These are phyloP conservation scores for Boloria selene DNA, from an alignment of 2,888 invertebrate species.

Conservation along the genomic window DNA sequence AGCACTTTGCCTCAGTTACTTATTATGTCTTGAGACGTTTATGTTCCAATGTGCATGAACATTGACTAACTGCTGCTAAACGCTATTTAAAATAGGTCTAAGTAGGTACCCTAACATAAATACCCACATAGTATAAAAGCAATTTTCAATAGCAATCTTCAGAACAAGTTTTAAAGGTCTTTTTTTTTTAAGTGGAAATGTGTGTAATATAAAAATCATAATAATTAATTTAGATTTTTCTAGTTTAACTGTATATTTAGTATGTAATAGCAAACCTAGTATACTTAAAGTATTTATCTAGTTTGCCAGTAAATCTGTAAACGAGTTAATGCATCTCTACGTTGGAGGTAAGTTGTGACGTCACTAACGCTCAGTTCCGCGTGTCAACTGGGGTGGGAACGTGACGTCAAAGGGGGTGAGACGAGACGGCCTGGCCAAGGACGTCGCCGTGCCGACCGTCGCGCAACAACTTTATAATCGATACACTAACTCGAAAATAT, in stretches of 20 bases:
- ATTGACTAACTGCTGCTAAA: background rate
- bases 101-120: too few species aligned
- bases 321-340: conserved; percentile 47
- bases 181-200: too few species aligned
- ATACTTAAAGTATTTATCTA: conserved; percentile 8
- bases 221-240: too few species aligned
- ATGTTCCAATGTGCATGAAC: background rate
- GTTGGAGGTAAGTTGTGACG: conserved; percentile 60
- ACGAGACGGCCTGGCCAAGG: conserved; percentile 74
- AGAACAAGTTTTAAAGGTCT: too few species aligned
- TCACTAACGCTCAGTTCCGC: conserved; percentile 66
- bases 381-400: conserved; percentile 60
- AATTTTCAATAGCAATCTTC: too few species aligned
- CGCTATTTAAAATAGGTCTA: too few species aligned
- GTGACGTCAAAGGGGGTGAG: conserved; percentile 69
- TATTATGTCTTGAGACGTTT: background rate
- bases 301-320: background rate
- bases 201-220: too few species aligned
- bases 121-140: too few species aligned
- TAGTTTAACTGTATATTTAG: too few species aligned
- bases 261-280: background rate
- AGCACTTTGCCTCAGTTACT: background rate
- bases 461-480: conserved; percentile 75
- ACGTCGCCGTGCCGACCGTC: conserved; percentile 78
- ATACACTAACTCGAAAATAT: conserved; percentile 49